These are phyloP conservation scores for Quadriops clusia DNA, from an alignment of 2,888 invertebrate genomes.

Conservation along the genomic window DNA sequence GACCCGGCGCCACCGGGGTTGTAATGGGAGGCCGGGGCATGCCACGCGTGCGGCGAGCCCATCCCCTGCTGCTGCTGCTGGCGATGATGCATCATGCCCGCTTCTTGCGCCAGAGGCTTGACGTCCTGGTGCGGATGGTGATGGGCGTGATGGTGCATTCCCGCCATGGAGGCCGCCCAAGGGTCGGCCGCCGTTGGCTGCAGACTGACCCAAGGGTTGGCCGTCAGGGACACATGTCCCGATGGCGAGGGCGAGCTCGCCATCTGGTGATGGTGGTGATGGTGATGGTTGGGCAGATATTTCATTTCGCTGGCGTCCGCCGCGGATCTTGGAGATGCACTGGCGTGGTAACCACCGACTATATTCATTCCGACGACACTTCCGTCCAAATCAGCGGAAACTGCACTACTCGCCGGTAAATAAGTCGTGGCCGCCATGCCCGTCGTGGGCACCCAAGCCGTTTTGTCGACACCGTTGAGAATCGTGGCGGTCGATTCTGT, in stretches of 20 bases:
- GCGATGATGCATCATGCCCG: conserved; percentile 42
- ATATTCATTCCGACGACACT: conserved; percentile 58
- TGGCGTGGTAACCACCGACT: conserved; percentile 66
- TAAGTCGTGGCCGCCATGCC: conserved; percentile 94
- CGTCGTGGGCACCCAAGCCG: conserved; percentile 46
- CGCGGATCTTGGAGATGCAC: conserved; percentile 75
- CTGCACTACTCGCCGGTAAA: conserved; percentile 66
- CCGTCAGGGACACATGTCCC: conserved; percentile 43
- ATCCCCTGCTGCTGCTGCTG: conserved; percentile 40
- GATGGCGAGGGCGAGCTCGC: conserved; percentile 57
- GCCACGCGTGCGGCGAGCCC: conserved; percentile 76
- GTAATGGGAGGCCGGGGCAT: conserved; percentile 78
- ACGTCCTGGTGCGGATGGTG: conserved; percentile 70
- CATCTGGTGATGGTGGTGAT: conserved; percentile 60
- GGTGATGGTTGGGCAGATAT: conserved; percentile 79
- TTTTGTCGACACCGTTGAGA: conserved; percentile 31
- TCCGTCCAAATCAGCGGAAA: conserved; percentile 59
- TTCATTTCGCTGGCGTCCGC: conserved; percentile 89
- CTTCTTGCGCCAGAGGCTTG: conserved; percentile 61
- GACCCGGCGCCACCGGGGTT: conserved; percentile 66
- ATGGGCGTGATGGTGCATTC: conserved; percentile 60
- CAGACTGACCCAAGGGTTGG: conserved; percentile 71
- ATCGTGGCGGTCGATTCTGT: conserved; percentile 12
- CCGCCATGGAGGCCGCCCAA: conserved; percentile 59
- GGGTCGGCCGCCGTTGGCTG: conserved; percentile 64